Base-by-base conservation (phyloP, 2,113 vertebrate species). In the Saimiri boliviensis region DNA sequence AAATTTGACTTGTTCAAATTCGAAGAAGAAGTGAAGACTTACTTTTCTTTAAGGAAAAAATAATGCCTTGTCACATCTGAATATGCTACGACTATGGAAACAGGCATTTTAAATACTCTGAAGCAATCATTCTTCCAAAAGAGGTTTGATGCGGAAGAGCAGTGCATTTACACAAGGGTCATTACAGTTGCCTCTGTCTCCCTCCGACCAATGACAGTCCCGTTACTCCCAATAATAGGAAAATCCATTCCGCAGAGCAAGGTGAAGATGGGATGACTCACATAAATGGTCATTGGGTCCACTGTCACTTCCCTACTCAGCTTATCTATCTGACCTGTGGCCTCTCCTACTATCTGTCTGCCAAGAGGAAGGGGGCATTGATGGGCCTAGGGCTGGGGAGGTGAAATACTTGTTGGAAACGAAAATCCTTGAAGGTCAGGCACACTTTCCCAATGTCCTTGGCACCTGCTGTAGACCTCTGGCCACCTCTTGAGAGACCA, bases 31-130 rank as follows among this genome's bases (percentile, higher is more conserved):
- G 52, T 56, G 12, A 42, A 97, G 95, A 47, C 45, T 95, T 96
- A 40, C 40, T 92, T 91, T 92, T 90, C 97, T 97, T 96, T 32
- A 77, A 97, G 97, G 96, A 96, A 96, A 94, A 66, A 63, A 66
- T 45, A 95, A 91, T 87, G 56, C 40, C 79, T 74, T 56, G 35
- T 45, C 86, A 68, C 45, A n/a, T 80, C 79, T 49, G 77, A 82
- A 87, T 86, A 63, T 17, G 94, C 82, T 80, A 74, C 20, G 45
- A 77, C 95, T 49, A 87, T 6, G 32, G 83, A 94, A 95, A 16
- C 82, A 35, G 30, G 3, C 86, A 91, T 70, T 84, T 52, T 79
- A 42, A 40, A 93, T 54, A 5, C 27, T 16, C 40, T 77, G 49
- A 25, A 47, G 63, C 47, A 91, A 1, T 0, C 25, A 49, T 60